These are phyloP conservation scores for Drosophila trapezifrons DNA, from an alignment of 1,140 invertebrate species.

Conservation along the genomic window DNA sequence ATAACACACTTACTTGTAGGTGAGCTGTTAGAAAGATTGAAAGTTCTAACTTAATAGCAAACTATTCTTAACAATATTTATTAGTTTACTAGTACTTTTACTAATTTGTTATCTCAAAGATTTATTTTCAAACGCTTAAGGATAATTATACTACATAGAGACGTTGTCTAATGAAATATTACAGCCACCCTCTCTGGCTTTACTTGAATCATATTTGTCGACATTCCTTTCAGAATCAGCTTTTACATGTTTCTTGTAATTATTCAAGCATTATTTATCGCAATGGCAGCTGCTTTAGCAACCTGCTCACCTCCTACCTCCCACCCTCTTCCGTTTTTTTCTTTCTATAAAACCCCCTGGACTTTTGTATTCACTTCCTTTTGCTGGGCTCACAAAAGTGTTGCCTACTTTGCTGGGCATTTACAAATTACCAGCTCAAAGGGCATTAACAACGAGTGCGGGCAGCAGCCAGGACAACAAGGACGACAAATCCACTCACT, in stretches of 20 bases:
- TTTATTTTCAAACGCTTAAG: background rate
- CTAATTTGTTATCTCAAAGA: no score
- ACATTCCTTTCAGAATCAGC: conserved; percentile 57
- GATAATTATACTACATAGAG: background rate
- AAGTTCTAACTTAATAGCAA: no score
- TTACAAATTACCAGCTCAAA: conserved; percentile 63
- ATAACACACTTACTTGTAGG: no score
- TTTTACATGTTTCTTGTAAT: conserved; percentile 68
- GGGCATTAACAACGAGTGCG: conserved; percentile 31
- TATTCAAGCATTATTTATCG: conserved; percentile 78
- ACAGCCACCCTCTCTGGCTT: background rate
- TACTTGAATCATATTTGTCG: conserved; percentile 15
- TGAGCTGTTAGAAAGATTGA: no score
- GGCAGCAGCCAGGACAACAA: conserved; percentile 20
- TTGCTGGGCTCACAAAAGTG: conserved; percentile 64
- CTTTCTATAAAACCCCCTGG: background rate
- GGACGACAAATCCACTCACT: conserved; percentile 59
- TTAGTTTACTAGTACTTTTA: no score
- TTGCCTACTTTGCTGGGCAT: conserved; percentile 72
- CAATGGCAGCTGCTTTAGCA: conserved; percentile 52
- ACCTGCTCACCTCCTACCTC: background rate
- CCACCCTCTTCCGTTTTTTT: background rate
- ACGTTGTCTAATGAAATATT: no score
- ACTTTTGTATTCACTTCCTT: conserved; percentile 61
- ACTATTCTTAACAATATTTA: no score